Base-by-base conservation (phyloP, 1,140 invertebrate species). In the Drosophila persimilis region DNA sequence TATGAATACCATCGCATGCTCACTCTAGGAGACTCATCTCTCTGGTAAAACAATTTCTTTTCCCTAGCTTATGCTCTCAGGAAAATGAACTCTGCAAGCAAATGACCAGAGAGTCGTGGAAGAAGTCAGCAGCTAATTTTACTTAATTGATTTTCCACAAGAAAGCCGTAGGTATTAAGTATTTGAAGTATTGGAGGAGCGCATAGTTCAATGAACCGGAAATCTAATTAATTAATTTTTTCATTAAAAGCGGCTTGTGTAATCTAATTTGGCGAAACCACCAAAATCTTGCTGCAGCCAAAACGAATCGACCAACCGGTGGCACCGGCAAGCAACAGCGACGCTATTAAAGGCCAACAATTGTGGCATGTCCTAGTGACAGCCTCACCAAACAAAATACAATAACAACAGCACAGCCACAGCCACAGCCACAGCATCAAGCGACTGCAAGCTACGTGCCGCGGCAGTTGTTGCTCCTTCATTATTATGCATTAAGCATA, bases 1-100 rank as follows among this genome's bases (percentile, higher is more conserved):
- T 85, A 80, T 85, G 60, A 85, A 73, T 64, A 73, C 58, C 80
- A 71, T 83, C 80, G 71, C 62, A 85, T 79, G 50, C 60, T 75
- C 46, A 57, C 50, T 48, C 20, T 43, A 39, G 61, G 63, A 67
- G 63, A 67, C 53, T 43, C n/a, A 50, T 41, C 9, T 39, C 11
- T 13, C 35, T 39, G 4, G 31, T 2, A 7, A 8, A 8, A 31
- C 29, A 8, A 8, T 31, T 31, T 31, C 0, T 5, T 26, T 26
- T 26, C 24, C 29, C 1, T 8, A 31, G 29, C 29, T 8, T 31
- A 52, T 26, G 24, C 24, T 26, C 24, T 26, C 5, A 26, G 9
- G 65, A 62, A 69, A 69, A 69, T 69, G 31, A 69, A 17, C 9
- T 20, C 20, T 20, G 20, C 20, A 20, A 9, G 50, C 7, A 31